Percentiles rank a stretch among this genome's conserved stretches.
phyloP scores from a whole-genome alignment of 2,797 vertebrate species.

The Tenualosa ilisha region DNA sequence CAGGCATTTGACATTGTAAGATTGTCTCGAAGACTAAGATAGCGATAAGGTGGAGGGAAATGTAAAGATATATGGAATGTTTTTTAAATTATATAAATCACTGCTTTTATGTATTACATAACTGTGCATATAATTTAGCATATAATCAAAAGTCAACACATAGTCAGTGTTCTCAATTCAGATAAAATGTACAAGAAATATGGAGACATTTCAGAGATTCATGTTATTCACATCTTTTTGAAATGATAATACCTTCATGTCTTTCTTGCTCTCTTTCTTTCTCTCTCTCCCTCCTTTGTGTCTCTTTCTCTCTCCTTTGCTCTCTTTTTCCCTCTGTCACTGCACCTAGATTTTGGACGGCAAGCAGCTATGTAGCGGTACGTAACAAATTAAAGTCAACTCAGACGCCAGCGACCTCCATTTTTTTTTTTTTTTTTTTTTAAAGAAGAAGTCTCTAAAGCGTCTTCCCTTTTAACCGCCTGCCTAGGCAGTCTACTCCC shows the following conservation, averaged over 20 bases:
- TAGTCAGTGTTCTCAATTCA: not conserved
- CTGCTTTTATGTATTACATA: not conserved
- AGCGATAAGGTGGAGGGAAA: not conserved
- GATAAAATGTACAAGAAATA: not conserved
- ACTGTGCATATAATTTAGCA: not conserved
- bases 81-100: not conserved
- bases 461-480: slow-evolving; percentile 33
- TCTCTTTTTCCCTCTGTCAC: not conserved
- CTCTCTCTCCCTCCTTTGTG: slow-evolving; percentile 18
- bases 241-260: slow-evolving; percentile 26
- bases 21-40: not conserved
- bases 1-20: not conserved
- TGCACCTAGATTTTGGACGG: not conserved
- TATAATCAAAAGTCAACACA: not conserved
- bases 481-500: slow-evolving; percentile 55
- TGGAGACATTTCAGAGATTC: not conserved
- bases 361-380: not conserved
- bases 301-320: not conserved
- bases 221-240: slow-evolving; percentile 11
- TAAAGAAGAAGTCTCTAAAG: slow-evolving; percentile 39
- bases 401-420: slow-evolving; percentile 51
- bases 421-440: slow-evolving; percentile 23
- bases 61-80: too few relatives aligned
- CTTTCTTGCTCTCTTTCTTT: slow-evolving; percentile 18
- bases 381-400: slow-evolving; percentile 24